Evolutionary conservation across 2,113 vertebrate genomes (phyloP).

Genomic region (Fulmarus glacialis): DNA sequence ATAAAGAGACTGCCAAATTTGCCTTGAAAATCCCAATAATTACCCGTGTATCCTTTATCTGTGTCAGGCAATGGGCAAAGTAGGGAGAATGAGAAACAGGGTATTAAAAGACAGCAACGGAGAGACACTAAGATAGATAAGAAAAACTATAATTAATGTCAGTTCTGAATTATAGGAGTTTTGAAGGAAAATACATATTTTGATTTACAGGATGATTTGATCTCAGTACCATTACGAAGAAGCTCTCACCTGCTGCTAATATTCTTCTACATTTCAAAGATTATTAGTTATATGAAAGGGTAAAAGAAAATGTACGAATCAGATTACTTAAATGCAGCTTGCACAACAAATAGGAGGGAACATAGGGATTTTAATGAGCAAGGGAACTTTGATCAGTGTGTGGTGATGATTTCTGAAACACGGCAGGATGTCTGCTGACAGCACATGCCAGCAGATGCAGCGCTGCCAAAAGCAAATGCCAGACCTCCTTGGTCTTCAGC

Average conservation of each 20-base stretch:
- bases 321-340: not conserved
- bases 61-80: not conserved
- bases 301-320: not conserved
- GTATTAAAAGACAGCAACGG: not conserved
- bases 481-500: not conserved
- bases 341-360: not conserved
- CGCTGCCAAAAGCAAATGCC: not conserved
- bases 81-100: not conserved
- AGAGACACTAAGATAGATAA: not conserved
- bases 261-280: not conserved
- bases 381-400: not conserved
- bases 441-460: not conserved
- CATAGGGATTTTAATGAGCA: not conserved
- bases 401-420: not conserved
- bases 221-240: not conserved
- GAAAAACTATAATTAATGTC: conserved; percentile 37
- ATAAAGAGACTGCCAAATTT: conserved; percentile 27
- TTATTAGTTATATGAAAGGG: not conserved
- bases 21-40: conserved; percentile 3
- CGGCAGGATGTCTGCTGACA: not conserved
- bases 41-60: not conserved
- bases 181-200: conserved; percentile 29
- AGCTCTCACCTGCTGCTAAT: not conserved
- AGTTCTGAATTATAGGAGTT: not conserved
- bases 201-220: conserved; percentile 9